These are phyloP conservation scores for Spatulosminthurus flaviceps DNA, from an alignment of 2,888 invertebrate genomes.

Conservation along the genomic window DNA sequence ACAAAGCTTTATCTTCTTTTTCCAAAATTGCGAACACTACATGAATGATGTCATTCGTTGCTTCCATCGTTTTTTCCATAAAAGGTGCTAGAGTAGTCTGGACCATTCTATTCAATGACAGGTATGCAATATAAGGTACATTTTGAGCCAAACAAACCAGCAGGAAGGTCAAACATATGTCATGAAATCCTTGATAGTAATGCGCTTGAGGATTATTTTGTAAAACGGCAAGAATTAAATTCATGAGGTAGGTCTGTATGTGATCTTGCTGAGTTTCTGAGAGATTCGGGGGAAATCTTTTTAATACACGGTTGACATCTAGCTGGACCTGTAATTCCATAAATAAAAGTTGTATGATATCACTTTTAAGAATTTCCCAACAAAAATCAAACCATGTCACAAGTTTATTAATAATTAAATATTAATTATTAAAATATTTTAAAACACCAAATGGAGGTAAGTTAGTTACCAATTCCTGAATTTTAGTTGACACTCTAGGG, in stretches of 20 bases:
- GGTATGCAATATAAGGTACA: constrained; percentile 59
- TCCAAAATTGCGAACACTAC: constrained; percentile 59
- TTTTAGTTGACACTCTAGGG: constrained; percentile 55
- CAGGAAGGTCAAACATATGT: constrained; percentile 62
- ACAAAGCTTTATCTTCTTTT: constrained; percentile 55
- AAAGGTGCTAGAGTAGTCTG: constrained; percentile 56
- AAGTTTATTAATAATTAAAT: too few species aligned
- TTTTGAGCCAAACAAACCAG: constrained; percentile 53
- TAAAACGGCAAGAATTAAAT: constrained; percentile 57
- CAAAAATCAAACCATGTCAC: too few species aligned
- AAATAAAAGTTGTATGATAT: too few species aligned
- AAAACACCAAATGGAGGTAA: too few species aligned
- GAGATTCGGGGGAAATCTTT: constrained; percentile 61
- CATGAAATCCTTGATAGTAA: constrained; percentile 63
- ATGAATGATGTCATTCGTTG: constrained; percentile 60
- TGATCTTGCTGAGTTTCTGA: constrained; percentile 62
- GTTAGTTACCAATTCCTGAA: constrained; percentile 58
- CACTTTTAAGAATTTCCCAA: too few species aligned
- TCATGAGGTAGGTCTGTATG: constrained; percentile 56
- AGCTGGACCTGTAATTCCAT: constrained; percentile 53
- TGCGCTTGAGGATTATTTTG: constrained; percentile 59
- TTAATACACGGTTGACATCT: constrained; percentile 61
- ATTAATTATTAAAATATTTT: too few species aligned
- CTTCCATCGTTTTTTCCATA: constrained; percentile 62
- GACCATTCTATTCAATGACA: constrained; percentile 60